A percentile compares a stretch with the other conserved stretches of the same genome.
These are phyloP conservation scores for Listronotus bonariensis DNA, from an alignment of 1,140 invertebrate genomes.

Conservation along the genomic window DNA sequence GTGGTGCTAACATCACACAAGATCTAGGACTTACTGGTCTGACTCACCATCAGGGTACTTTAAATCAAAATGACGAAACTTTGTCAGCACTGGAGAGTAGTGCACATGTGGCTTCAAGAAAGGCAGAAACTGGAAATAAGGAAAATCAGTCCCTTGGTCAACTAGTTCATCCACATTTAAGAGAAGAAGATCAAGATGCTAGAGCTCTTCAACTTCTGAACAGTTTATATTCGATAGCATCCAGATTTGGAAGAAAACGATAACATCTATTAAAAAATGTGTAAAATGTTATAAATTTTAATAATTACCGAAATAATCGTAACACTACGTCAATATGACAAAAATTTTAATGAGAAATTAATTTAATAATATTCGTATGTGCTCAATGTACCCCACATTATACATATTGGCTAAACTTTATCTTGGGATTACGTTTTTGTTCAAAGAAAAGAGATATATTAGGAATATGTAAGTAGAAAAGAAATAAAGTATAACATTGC, in stretches of 20 bases:
- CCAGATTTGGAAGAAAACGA: constrained; percentile 66
- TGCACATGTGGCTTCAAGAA: neutral
- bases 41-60: neutral
- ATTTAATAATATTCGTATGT: too few relatives aligned
- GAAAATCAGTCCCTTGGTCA: constrained; percentile 28
- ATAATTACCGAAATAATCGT: too few relatives aligned
- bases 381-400: too few relatives aligned
- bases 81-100: neutral
- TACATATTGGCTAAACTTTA: too few relatives aligned
- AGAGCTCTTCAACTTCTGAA: constrained; percentile 79
- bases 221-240: constrained; percentile 80
- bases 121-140: neutral
- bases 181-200: constrained; percentile 66
- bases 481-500: too few relatives aligned
- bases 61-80: neutral
- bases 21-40: constrained; percentile 67
- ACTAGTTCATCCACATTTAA: constrained; percentile 40
- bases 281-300: too few relatives aligned
- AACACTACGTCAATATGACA: too few relatives aligned
- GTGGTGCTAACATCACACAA: constrained; percentile 68
- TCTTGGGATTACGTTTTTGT: too few relatives aligned
- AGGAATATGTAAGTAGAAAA: too few relatives aligned
- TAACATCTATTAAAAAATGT: constrained; percentile 6
- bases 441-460: too few relatives aligned
- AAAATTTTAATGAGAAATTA: too few relatives aligned